phyloP scores from a whole-genome alignment of 2,113 vertebrate species.

The Calidris pugnax region DNA sequence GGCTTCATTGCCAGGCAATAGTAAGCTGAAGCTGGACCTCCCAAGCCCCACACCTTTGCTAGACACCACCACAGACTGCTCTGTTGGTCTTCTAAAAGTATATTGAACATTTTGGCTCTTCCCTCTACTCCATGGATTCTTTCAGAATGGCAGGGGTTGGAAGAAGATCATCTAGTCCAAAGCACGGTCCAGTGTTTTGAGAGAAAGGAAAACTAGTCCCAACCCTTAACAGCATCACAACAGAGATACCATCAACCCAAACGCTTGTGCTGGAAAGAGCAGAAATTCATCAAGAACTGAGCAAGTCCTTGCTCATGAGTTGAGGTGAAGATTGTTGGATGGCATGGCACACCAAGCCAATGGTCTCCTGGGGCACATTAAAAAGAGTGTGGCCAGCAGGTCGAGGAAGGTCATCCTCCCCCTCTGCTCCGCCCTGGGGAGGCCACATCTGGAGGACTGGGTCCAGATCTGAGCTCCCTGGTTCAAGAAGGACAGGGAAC shows the following conservation, averaged over 20 bases:
- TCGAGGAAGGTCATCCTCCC: no score
- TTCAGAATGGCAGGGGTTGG: not conserved
- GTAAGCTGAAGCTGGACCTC: not conserved
- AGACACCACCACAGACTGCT: not conserved
- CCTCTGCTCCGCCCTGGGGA: no score
- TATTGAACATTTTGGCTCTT: not conserved
- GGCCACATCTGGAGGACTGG: no score
- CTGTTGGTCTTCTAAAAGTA: not conserved
- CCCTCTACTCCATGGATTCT: not conserved
- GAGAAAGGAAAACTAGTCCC: not conserved
- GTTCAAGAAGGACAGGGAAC: no score
- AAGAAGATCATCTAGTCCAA: not conserved
- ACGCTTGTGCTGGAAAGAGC: rapidly evolving
- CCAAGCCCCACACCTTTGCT: not conserved
- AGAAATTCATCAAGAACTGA: not conserved
- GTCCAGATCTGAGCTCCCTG: no score
- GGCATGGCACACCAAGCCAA: rapidly evolving
- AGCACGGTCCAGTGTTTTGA: rapidly evolving
- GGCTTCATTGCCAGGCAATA: not conserved
- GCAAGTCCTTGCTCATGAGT: not conserved
- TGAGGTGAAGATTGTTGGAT: rapidly evolving
- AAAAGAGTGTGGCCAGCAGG: no score
- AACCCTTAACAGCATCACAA: no score
- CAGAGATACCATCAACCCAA: not conserved
- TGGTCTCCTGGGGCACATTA: no score